A percentile compares a stretch with the other conserved stretches of the same genome.
Conservation (phyloP, 1,140 invertebrate species). For the Ylistrum balloti region DNA sequence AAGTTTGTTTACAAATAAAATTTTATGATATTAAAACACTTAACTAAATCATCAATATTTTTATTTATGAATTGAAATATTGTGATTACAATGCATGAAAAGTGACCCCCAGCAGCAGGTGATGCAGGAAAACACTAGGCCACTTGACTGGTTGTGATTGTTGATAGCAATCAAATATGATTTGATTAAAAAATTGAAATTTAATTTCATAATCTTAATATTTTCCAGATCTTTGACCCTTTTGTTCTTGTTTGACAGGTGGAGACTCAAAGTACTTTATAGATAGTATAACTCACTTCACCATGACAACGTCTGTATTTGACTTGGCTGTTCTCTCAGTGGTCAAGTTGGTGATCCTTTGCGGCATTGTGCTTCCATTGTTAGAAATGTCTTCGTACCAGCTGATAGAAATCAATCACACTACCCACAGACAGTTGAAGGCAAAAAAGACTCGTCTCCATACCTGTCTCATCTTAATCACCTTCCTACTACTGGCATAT, state of each 20-base stretch:
- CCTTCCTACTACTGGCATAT: conserved; percentile 61
- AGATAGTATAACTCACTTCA: conserved; percentile 75
- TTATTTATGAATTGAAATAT: no score
- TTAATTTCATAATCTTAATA: no score
- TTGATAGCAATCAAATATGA: no score
- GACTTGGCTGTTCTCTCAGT: conserved; percentile 74
- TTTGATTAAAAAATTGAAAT: no score
- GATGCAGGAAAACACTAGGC: not conserved
- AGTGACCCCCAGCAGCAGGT: not conserved
- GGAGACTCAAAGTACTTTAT: conserved; percentile 78
- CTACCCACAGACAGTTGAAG: conserved; percentile 58
- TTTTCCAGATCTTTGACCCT: conserved; percentile 44
- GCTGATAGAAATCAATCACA: conserved; percentile 71
- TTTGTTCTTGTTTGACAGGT: conserved; percentile 73
- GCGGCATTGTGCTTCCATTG: conserved; percentile 57
- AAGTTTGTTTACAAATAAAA: no score
- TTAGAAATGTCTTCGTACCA: conserved; percentile 69
- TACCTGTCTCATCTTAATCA: conserved; percentile 60
- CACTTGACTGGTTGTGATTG: no score
- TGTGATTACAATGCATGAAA: not conserved
- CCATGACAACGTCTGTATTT: conserved; percentile 77
- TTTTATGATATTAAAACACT: no score
- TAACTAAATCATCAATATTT: no score
- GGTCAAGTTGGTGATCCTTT: conserved; percentile 69
- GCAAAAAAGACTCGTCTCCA: conserved; percentile 59